phyloP scores from a whole-genome alignment of 2,113 vertebrate genomes.

The Lanius ludovicianus region DNA sequence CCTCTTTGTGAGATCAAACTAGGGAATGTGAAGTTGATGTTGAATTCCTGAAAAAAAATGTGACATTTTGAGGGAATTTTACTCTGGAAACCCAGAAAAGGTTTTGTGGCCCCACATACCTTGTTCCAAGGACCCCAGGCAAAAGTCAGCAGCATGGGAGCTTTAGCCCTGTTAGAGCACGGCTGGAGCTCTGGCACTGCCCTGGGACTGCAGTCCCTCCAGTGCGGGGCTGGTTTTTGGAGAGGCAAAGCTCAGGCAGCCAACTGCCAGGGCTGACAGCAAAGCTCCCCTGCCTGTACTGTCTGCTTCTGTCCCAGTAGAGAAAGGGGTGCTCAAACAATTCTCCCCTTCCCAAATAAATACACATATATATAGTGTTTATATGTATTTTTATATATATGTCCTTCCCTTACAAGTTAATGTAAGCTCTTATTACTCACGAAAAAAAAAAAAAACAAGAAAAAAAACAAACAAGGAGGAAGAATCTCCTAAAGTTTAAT shows the following conservation, averaged over 20 bases:
- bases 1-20: not conserved
- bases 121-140: not conserved
- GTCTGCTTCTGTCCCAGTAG: not conserved
- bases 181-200: fast-evolving
- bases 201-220: not conserved
- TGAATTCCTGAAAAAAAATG: not conserved
- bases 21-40: not conserved
- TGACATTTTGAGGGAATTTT: not conserved
- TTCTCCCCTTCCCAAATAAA: not conserved
- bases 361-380: no score
- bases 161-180: not conserved
- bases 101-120: not conserved
- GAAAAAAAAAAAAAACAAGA: not conserved
- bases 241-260: not conserved
- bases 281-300: not conserved
- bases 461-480: not conserved
- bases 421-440: not conserved
- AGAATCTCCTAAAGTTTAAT: not conserved
- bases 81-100: not conserved
- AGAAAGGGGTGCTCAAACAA: not conserved
- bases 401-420: not conserved
- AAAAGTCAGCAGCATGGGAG: not conserved
- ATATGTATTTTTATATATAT: not conserved
- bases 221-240: not conserved
- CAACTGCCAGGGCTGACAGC: fast-evolving